Evolutionary conservation across 23 tunicate genomes (phyloP).

Genomic region (Halocynthia roretzi): DNA sequence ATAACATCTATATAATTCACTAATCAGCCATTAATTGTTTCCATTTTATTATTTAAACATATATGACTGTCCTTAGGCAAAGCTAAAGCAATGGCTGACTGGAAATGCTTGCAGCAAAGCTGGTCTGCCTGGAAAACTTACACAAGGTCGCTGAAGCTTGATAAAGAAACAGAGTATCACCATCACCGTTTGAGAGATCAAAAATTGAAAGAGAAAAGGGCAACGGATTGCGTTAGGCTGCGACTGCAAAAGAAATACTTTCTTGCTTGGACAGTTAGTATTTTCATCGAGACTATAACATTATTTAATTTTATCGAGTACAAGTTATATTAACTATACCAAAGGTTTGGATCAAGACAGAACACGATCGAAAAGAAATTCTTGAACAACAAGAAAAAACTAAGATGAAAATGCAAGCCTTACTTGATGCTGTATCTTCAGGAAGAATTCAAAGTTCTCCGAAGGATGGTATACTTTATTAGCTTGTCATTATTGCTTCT

Average conservation of each 20-base stretch:
- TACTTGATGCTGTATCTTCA: conserved; percentile 33
- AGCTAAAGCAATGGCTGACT: conserved; percentile 71
- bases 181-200: conserved; percentile 5
- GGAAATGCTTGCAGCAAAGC: conserved; percentile 35
- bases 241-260: conserved; percentile 8
- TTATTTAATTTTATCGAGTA: no score
- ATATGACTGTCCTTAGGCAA: conserved; percentile 15
- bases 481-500: no score
- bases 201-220: conserved; percentile 23
- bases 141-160: conserved; percentile 6
- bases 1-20: no score
- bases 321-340: no score
- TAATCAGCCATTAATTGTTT: no score
- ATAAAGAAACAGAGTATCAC: conserved; percentile 14
- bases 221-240: not conserved
- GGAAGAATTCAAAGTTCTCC: not conserved
- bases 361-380: conserved; percentile 46
- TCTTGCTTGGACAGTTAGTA: conserved; percentile 10
- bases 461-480: no score
- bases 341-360: conserved; percentile 41
- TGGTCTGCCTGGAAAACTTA: conserved; percentile 63
- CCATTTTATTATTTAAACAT: no score
- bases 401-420: conserved; percentile 61
- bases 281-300: no score
- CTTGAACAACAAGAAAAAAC: conserved; percentile 45